These are phyloP conservation scores for Phrynocephalus guinanensis DNA, from an alignment of 2,797 vertebrate genomes.

Conservation along the genomic window DNA sequence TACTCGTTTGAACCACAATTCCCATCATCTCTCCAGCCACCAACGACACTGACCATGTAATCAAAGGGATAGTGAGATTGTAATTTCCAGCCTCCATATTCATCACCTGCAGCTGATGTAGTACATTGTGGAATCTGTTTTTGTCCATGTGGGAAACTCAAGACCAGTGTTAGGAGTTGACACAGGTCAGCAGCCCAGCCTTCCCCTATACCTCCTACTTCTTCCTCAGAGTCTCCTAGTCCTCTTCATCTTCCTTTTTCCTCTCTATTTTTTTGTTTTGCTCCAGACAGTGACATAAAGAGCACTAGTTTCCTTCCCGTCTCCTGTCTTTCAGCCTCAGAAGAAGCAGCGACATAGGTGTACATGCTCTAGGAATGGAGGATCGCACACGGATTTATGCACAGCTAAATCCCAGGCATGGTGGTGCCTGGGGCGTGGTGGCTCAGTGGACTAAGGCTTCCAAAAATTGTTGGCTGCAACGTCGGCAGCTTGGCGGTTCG, in stretches of 20 bases:
- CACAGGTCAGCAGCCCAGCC: neutral
- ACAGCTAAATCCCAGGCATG: neutral
- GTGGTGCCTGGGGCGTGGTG: too few species aligned
- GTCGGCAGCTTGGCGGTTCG: too few species aligned
- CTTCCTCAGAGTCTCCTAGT: neutral
- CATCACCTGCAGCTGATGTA: neutral
- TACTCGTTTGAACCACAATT: too few species aligned
- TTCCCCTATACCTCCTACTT: neutral
- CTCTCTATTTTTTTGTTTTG: neutral
- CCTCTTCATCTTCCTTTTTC: neutral
- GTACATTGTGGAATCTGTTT: neutral
- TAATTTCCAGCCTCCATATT: too few species aligned
- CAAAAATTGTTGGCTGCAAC: too few species aligned
- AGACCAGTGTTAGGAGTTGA: neutral
- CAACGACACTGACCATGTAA: too few species aligned
- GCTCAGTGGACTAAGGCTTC: too few species aligned
- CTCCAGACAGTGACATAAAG: neutral
- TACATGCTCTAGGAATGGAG: neutral
- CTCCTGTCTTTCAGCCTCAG: neutral
- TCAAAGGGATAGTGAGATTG: too few species aligned
- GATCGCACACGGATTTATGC: neutral
- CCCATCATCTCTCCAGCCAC: too few species aligned
- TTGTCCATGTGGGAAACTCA: neutral
- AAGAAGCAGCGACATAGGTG: neutral
- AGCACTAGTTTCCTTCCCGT: neutral